phyloP scores from a whole-genome alignment of 2,888 invertebrate species.

The Reticulitermes lucifugus region DNA sequence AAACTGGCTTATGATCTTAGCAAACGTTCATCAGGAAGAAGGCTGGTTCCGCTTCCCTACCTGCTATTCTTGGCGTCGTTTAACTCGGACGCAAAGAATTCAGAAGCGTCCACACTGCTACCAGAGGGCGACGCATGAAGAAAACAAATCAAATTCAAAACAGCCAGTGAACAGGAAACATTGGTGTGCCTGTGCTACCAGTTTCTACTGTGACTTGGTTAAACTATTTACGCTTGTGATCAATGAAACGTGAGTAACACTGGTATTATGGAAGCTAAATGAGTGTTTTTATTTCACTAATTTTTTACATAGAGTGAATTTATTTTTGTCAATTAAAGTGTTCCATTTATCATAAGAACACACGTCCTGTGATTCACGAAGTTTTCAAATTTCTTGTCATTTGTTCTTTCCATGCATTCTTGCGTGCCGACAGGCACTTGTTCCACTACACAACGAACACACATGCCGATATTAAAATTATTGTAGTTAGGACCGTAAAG shows the following conservation, averaged over 20 bases:
- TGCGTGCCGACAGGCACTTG: too few relatives aligned
- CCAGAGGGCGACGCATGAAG: conserved; percentile 13
- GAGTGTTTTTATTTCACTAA: too few relatives aligned
- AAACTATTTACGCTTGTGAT: neutral
- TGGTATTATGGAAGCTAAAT: too few relatives aligned
- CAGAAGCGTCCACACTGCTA: conserved; percentile 21
- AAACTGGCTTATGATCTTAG: neutral
- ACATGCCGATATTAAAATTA: too few relatives aligned
- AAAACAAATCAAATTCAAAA: conserved; percentile 40
- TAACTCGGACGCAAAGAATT: neutral
- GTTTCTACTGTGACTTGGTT: conserved; percentile 18
- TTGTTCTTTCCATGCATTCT: too few relatives aligned
- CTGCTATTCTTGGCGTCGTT: conserved; percentile 34
- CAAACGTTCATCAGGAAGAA: neutral
- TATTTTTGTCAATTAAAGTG: too few relatives aligned
- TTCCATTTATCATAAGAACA: too few relatives aligned
- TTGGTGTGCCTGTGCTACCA: conserved; percentile 3
- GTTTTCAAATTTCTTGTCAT: too few relatives aligned
- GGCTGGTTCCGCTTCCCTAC: conserved; percentile 26
- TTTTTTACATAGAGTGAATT: too few relatives aligned
- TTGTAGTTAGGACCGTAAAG: too few relatives aligned
- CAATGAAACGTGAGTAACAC: conserved; percentile 34
- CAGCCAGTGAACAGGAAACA: conserved; percentile 33
- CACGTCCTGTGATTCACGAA: too few relatives aligned
- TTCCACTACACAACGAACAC: too few relatives aligned